phyloP scores from a whole-genome alignment of 2,113 vertebrate genomes.

The Diphyllodes magnificus region DNA sequence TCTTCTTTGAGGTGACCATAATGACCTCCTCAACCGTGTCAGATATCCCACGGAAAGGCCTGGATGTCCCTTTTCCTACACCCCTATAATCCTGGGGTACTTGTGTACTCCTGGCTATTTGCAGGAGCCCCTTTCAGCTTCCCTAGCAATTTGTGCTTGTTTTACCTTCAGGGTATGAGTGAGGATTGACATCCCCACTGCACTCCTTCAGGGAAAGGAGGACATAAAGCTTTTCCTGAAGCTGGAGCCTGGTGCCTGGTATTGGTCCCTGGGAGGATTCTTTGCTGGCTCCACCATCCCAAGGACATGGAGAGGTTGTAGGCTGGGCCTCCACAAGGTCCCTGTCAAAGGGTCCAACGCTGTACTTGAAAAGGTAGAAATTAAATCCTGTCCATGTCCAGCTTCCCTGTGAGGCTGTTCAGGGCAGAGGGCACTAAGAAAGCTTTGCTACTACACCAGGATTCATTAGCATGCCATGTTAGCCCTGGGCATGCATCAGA shows the following conservation, averaged over 20 bases:
- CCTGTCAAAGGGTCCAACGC: not conserved
- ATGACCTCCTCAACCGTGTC: not conserved
- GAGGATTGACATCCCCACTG: not conserved
- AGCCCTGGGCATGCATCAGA: not conserved
- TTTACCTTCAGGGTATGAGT: not conserved
- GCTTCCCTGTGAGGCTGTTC: not conserved
- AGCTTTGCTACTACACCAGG: not conserved
- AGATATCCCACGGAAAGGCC: not conserved
- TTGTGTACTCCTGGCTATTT: not conserved
- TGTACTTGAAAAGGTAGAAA: not conserved
- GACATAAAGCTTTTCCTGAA: not conserved
- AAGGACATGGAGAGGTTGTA: not conserved
- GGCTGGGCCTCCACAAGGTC: not conserved
- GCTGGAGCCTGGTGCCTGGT: not conserved
- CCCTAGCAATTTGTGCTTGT: not conserved
- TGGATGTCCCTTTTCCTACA: not conserved
- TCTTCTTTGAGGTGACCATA: not conserved
- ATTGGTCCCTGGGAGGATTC: not conserved
- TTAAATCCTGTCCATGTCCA: not conserved
- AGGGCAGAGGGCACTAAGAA: not conserved
- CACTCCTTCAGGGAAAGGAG: not conserved
- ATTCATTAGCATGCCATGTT: not conserved
- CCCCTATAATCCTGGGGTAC: not conserved
- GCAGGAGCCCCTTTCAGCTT: not conserved
- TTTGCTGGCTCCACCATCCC: not conserved